phyloP scores from a whole-genome alignment of 2,113 vertebrate species.

The Nycticebus coucang region DNA sequence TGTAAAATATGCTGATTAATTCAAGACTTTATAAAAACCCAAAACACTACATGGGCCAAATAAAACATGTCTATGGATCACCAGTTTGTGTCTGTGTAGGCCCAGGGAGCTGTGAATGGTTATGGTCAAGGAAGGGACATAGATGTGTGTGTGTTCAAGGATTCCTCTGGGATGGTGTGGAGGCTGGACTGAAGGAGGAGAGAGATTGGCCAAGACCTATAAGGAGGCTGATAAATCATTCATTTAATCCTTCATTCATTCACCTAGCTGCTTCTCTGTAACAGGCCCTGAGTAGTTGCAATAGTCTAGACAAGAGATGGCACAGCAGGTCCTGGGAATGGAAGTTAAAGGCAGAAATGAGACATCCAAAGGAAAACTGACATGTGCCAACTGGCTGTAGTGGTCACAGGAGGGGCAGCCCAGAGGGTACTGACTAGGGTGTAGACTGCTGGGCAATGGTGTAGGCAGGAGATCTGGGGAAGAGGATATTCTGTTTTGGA shows the following conservation, averaged over 20 bases:
- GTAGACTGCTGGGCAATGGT: background rate
- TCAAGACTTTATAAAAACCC: background rate
- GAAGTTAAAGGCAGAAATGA: background rate
- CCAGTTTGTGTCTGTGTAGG: constrained; percentile 18
- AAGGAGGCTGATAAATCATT: background rate
- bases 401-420: background rate
- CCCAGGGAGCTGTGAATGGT: background rate
- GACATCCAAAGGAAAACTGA: background rate
- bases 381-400: background rate
- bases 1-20: constrained; percentile 47
- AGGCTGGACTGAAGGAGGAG: background rate
- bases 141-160: constrained; percentile 22
- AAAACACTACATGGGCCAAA: constrained; percentile 25
- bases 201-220: background rate
- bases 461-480: background rate
- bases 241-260: background rate
- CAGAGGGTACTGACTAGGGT: background rate
- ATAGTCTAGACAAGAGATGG: background rate
- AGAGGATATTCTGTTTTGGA: background rate
- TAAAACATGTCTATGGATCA: constrained; percentile 46
- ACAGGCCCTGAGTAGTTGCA: background rate
- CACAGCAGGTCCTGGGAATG: background rate
- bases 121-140: background rate
- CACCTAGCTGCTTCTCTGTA: background rate
- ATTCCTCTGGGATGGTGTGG: constrained; percentile 52